A percentile compares a stretch with the other conserved stretches of the same genome.
These are phyloP conservation scores for Microcebus lehilahytsara DNA, from an alignment of 2,113 vertebrate species.

Conservation along the genomic window DNA sequence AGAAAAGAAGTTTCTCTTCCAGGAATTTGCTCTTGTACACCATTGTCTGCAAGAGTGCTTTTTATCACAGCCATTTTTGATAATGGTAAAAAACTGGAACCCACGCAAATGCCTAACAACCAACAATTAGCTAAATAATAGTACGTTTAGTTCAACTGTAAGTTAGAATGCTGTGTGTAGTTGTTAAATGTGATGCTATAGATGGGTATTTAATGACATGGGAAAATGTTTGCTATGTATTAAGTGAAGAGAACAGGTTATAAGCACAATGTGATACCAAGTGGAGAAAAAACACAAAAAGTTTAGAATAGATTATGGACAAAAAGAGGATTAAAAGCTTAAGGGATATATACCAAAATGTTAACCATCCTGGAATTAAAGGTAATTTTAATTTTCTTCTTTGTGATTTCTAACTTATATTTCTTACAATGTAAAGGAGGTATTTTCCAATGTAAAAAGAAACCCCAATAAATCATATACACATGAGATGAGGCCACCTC, in stretches of 20 bases:
- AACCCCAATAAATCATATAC: neutral
- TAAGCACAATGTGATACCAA: neutral
- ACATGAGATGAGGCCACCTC: neutral
- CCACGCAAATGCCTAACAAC: neutral
- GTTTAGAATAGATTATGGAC: neutral
- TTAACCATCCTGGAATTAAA: neutral
- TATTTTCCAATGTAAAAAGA: neutral
- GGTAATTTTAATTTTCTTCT: constrained; percentile 17
- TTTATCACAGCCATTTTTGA: neutral
- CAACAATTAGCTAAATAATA: neutral
- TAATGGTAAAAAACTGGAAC: neutral
- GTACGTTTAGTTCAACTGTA: neutral
- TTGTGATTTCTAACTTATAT: neutral
- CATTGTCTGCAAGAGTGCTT: neutral
- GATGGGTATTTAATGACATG: neutral
- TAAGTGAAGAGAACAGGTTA: neutral
- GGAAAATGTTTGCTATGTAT: neutral
- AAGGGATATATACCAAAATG: neutral
- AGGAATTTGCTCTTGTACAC: neutral
- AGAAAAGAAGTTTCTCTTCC: neutral
- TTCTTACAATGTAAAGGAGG: neutral
- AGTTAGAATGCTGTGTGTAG: neutral
- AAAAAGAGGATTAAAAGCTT: neutral
- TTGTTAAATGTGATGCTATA: neutral
- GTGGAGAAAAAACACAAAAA: neutral